Percentiles rank a stretch among this genome's conserved stretches.
phyloP scores from a whole-genome alignment of 2,113 vertebrate species.

The Seriola quinqueradiata region DNA sequence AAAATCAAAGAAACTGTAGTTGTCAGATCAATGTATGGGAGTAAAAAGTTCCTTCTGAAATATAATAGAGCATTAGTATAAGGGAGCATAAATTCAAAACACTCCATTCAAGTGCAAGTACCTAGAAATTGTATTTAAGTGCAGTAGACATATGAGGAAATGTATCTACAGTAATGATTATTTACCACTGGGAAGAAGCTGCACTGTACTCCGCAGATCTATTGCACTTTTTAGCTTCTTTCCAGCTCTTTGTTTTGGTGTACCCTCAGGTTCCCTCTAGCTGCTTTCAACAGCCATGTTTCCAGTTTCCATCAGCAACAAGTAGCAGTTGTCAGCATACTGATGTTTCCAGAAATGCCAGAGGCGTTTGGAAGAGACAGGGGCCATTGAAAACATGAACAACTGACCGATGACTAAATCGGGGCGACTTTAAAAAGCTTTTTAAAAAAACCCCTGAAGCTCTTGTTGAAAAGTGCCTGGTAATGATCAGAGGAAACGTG shows the following conservation, averaged over 20 bases:
- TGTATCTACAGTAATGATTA: no score
- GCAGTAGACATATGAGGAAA: no score
- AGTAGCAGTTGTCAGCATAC: neutral
- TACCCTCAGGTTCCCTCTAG: neutral
- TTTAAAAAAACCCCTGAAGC: neutral
- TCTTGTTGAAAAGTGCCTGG: neutral
- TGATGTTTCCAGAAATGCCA: slow-evolving; percentile 4
- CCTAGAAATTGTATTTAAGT: no score
- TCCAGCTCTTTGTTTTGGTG: neutral
- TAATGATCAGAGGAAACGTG: neutral
- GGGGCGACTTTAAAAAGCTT: neutral
- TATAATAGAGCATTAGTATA: neutral
- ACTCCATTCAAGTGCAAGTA: no score
- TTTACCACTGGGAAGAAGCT: neutral
- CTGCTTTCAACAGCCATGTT: neutral
- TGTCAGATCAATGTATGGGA: no score
- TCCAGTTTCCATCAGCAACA: neutral
- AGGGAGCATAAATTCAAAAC: no score
- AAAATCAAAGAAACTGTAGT: neutral
- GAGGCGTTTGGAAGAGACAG: neutral
- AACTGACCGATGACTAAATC: slow-evolving; percentile 1
- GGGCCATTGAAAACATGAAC: neutral
- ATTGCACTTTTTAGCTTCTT: neutral
- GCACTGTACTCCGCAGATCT: neutral
- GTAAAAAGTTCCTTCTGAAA: neutral